Base-by-base conservation (phyloP, 2,113 vertebrate genomes). In the Engystomops pustulosus region DNA sequence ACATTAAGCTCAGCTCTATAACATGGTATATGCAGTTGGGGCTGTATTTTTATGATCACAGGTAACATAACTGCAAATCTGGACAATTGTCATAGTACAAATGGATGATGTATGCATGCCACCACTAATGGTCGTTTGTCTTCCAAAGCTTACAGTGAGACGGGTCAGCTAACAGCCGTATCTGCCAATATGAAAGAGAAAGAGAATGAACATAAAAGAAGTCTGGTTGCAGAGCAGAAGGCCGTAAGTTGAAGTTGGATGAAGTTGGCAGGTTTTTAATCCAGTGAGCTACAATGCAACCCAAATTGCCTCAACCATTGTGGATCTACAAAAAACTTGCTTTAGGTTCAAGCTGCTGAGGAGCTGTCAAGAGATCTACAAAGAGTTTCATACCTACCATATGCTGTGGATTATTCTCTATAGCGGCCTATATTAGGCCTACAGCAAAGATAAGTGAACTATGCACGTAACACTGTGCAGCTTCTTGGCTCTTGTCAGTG, bases 101-200 rank as follows among this genome's bases (percentile, higher is more conserved):
- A n/a, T n/a, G n/a, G n/a, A n/a, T n/a, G n/a, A n/a, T n/a, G n/a
- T n/a, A n/a, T n/a, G n/a, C n/a, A n/a, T n/a, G n/a, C n/a, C n/a
- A n/a, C n/a, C n/a, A 79, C 23, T 44, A 44, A 62, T 27, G 12
- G 9, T 71, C 44, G 10, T 47, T 5, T 49, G 6, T 58, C 47
- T 71, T 44, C 93, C 95, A 95, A 96, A 91, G 89, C 86, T 60
- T 95, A 95, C 92, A 94, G 91, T 47, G 93, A 93, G 69, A 90
- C 92, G 87, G 93, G 93, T 87, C 94, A 91, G 44, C 92, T 90
- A 7, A 90, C 93, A 2, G 89, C 93, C 12, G 91, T 92, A 0
- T 87, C 92, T 60, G 89, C 86, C 6, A 90, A 94, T 75, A 93
- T 90, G 1, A 93, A 95, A 23, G 92, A 91, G 18, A 93, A 93